phyloP scores from a whole-genome alignment of 2,797 vertebrate genomes.

The Lacerta agilis region DNA sequence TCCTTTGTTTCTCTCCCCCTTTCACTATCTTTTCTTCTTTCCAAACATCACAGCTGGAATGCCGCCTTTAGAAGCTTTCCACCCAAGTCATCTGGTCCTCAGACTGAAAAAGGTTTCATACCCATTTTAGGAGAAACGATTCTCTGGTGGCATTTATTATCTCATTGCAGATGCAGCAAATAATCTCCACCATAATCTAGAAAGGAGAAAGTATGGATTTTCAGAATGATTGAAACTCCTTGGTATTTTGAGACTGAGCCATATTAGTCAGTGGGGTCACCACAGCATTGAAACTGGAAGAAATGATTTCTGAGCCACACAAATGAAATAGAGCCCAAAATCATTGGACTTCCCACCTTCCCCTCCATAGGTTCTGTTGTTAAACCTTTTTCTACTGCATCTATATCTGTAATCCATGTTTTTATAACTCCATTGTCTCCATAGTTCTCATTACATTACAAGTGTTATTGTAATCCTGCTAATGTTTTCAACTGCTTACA shows the following conservation, averaged over 20 bases:
- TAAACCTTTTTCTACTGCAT: no score
- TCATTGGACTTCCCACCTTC: no score
- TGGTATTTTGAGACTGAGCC: not conserved
- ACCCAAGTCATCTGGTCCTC: not conserved
- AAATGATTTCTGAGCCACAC: not conserved
- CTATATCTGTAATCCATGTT: no score
- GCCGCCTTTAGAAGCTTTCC: not conserved
- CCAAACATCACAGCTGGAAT: not conserved
- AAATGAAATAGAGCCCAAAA: not conserved
- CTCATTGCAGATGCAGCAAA: not conserved
- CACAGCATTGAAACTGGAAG: not conserved
- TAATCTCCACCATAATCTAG: not conserved
- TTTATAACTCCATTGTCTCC: no score
- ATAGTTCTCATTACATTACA: no score
- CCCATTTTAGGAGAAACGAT: not conserved
- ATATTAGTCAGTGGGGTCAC: not conserved
- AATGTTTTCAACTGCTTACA: no score
- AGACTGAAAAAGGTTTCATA: not conserved
- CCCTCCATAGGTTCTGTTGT: no score
- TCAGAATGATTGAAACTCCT: constrained; percentile 22
- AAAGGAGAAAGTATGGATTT: constrained; percentile 4
- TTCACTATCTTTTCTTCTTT: no score
- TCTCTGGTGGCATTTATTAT: not conserved
- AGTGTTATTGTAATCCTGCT: no score
- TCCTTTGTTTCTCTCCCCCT: no score